Base-by-base conservation (phyloP, 2,113 vertebrate genomes). In the Channa argus region DNA sequence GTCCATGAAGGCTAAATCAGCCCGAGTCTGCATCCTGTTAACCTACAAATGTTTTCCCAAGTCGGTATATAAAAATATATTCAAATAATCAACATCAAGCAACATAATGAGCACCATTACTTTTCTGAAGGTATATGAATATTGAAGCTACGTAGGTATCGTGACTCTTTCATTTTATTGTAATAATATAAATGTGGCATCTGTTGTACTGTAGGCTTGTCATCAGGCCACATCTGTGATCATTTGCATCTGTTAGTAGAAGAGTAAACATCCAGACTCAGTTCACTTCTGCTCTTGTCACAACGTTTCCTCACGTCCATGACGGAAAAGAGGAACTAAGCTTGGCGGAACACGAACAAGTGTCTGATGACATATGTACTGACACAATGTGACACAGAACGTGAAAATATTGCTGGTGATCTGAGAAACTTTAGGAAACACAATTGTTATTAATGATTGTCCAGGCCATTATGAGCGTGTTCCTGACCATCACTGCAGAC, bases 21-120 rank as follows among this genome's bases (percentile, higher is more conserved):
- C 54, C 37, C 47, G 53, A 44, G 63, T 71, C 62, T 75, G 12
- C 52, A 36, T 66, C 8, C 36, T 83, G 41, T 78, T 74, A 41
- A 4, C 34, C 34, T 55, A 10, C 24, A 70, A 69, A 66, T 73
- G 14, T 50, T 62, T 56, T 62, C 13, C 36, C 54, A 36, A 44
- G 50, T 58, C 50, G 1, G 24, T 24, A 24, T 24, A 24, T 24
- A 24, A 24, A 24, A 24, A 24, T 24, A 24, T 24, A 24, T 24
- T 24, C 24, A 24, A 24, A 55, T 37, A 1, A 51, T 46, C 8
- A 45, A 34, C 34, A 54, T 38, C 37, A 33, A 45, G 1, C 11
- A 5, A 37, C 14, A 45, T 3, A 33, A 52, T 3, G 15, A 39
- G 5, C 8, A 12, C n/a, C 4, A 60, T 49, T 8, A 1, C 24